Percentiles rank a stretch among this genome's conserved stretches.
phyloP scores from a whole-genome alignment of 2,888 invertebrate species.

The Noctua janthe region DNA sequence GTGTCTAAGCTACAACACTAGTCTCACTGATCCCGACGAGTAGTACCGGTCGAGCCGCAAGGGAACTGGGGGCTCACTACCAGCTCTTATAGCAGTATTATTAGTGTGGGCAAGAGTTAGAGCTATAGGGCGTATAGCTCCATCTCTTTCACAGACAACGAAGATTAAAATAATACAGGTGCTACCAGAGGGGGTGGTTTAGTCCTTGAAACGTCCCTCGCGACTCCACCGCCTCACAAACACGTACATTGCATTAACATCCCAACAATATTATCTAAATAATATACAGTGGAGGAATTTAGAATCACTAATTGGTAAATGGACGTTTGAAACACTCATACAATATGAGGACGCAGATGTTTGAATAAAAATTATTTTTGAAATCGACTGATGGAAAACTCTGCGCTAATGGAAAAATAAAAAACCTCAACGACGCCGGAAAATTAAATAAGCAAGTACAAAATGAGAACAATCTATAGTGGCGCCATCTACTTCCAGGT shows the following conservation, averaged over 20 bases:
- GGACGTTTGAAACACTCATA: slow-evolving; percentile 82
- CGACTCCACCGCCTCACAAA: slow-evolving; percentile 64
- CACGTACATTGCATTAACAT: slow-evolving; percentile 78
- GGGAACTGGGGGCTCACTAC: background rate
- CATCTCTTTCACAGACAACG: background rate
- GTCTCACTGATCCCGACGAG: slow-evolving; percentile 76
- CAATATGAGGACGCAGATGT: slow-evolving; percentile 65
- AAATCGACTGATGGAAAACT: slow-evolving; percentile 35
- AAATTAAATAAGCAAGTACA: slow-evolving; percentile 30
- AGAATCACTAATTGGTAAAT: slow-evolving; percentile 82
- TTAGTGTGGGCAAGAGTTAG: background rate
- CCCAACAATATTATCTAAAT: slow-evolving; percentile 80
- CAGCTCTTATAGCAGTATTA: background rate
- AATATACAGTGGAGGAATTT: slow-evolving; percentile 89
- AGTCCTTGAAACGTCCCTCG: slow-evolving; percentile 28
- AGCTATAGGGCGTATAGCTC: background rate
- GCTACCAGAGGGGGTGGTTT: background rate
- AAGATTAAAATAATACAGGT: background rate
- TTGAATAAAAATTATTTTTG: slow-evolving; percentile 46
- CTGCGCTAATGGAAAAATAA: slow-evolving; percentile 30
- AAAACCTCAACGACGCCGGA: slow-evolving; percentile 32
- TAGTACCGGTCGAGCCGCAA: slow-evolving; percentile 22
- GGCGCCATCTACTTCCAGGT: slow-evolving; percentile 32
- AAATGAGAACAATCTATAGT: slow-evolving; percentile 38
- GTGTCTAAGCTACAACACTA: slow-evolving; percentile 61